A percentile compares a stretch with the other conserved stretches of the same genome.
Evolutionary conservation across 2,888 invertebrate species (phyloP).

Genomic region (Chesias legatella): DNA sequence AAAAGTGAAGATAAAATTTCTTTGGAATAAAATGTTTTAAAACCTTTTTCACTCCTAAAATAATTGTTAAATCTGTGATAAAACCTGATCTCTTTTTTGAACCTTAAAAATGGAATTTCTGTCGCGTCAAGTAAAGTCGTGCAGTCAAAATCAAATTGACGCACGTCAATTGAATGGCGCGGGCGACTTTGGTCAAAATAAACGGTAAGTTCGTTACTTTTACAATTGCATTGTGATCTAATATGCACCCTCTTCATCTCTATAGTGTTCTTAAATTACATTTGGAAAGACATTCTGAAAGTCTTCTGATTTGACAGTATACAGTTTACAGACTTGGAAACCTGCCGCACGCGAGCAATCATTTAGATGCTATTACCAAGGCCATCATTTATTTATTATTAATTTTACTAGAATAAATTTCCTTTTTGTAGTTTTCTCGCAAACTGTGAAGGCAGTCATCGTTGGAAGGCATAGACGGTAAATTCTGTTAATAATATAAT

Average conservation of each 20-base stretch:
- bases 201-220: constrained; percentile 51
- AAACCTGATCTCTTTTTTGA: constrained; percentile 39
- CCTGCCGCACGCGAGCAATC: too few species aligned
- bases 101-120: constrained; percentile 61
- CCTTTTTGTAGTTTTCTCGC: constrained; percentile 31
- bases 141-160: constrained; percentile 56
- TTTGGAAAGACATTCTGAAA: background rate
- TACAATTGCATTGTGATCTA: too few species aligned
- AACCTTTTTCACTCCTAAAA: constrained; percentile 10
- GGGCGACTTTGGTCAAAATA: constrained; percentile 39
- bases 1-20: constrained; percentile 18
- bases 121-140: constrained; percentile 60
- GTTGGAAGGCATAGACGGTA: constrained; percentile 11
- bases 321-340: too few species aligned
- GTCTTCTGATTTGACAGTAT: too few species aligned
- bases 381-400: background rate
- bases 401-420: constrained; percentile 3
- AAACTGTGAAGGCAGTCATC: constrained; percentile 23
- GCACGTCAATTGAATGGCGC: constrained; percentile 63
- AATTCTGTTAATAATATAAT: constrained; percentile 1
- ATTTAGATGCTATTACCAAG: too few species aligned
- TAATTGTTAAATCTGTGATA: constrained; percentile 42
- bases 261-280: background rate
- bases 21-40: constrained; percentile 24
- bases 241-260: too few species aligned